A percentile compares a stretch with the other conserved stretches of the same genome.
phyloP scores from a whole-genome alignment of 37 sponge, comb jelly and placozoan species.

The Amphimedon queenslandica region DNA sequence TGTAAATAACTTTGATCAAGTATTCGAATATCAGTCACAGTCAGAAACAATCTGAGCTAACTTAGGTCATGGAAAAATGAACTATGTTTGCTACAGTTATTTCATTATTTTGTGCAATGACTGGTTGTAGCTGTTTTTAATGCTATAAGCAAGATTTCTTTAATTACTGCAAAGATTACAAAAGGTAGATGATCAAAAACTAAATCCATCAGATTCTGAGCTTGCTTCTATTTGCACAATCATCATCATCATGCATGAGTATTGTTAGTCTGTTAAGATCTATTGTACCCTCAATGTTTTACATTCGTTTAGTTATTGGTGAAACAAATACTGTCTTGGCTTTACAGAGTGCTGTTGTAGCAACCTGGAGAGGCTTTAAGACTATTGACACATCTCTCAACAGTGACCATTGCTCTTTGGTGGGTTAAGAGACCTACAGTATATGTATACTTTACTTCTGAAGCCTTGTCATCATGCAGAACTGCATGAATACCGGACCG shows the following conservation, averaged over 20 bases:
- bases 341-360: constrained; percentile 9
- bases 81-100: neutral
- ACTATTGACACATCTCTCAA: neutral
- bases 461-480: neutral
- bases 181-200: too few species aligned
- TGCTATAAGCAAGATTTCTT: too few species aligned
- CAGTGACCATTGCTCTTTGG: neutral
- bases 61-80: neutral
- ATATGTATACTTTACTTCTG: neutral
- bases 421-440: neutral
- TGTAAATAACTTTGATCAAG: too few species aligned
- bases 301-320: too few species aligned
- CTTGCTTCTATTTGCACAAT: too few species aligned
- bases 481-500: constrained; percentile 6
- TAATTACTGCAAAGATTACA: too few species aligned
- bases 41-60: neutral
- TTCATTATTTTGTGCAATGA: neutral
- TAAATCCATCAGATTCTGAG: too few species aligned
- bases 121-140: too few species aligned
- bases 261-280: too few species aligned
- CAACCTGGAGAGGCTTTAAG: constrained; percentile 10
- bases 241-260: too few species aligned
- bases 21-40: too few species aligned
- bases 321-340: constrained; percentile 1
- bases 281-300: too few species aligned